Evolutionary conservation across 1,140 invertebrate species (phyloP).

Genomic region (Lasioglossum albipes): DNA sequence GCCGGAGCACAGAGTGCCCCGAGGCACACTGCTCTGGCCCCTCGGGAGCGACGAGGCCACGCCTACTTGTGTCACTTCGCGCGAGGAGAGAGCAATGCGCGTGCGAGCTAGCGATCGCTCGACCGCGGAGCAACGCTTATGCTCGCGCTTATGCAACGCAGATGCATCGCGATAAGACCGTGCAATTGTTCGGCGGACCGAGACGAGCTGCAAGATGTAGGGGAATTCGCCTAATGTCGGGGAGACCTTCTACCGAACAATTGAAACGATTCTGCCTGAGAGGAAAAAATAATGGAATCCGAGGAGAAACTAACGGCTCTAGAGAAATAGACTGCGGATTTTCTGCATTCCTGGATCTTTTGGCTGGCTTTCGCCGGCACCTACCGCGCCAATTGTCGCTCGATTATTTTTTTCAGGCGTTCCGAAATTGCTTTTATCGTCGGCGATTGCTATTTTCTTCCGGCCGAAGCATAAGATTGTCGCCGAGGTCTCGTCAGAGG

Average conservation of each 20-base stretch:
- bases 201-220: neutral
- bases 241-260: too few species aligned
- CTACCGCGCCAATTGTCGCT: neutral
- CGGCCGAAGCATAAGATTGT: neutral
- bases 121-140: constrained; percentile 16
- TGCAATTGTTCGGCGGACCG: constrained; percentile 3
- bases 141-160: constrained; percentile 13
- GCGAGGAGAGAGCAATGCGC: neutral
- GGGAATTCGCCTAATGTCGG: too few species aligned
- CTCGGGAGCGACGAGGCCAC: too few species aligned
- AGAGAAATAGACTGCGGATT: too few species aligned
- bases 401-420: neutral
- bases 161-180: constrained; percentile 27
- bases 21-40: too few species aligned
- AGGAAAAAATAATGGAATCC: too few species aligned
- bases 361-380: too few species aligned
- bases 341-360: too few species aligned
- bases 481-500: neutral
- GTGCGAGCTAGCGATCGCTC: neutral
- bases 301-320: too few species aligned
- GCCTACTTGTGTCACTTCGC: too few species aligned
- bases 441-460: neutral
- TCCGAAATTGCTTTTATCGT: neutral
- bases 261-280: too few species aligned
- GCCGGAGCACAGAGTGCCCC: too few species aligned